A percentile compares a stretch with the other conserved stretches of the same genome.
Evolutionary conservation across 2,888 invertebrate genomes (phyloP).

Genomic region (Chaetogeoica ovagalla): DNA sequence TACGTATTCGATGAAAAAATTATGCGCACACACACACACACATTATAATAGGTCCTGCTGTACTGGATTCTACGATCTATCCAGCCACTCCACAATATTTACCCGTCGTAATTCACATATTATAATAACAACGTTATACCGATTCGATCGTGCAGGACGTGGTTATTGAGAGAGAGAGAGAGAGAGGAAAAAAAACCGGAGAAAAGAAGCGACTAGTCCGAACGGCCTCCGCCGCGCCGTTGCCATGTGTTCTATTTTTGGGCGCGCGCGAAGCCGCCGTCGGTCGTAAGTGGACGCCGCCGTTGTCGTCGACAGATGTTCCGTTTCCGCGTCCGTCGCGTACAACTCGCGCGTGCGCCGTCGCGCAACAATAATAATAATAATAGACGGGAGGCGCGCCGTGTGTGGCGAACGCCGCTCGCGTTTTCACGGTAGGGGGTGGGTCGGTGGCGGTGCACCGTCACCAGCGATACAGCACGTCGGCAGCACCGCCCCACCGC

Average conservation of each 20-base stretch:
- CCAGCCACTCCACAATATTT: too few species aligned
- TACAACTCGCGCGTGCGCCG: neutral
- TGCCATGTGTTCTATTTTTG: slow-evolving; percentile 49
- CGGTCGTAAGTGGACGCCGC: too few species aligned
- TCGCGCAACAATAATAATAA: neutral
- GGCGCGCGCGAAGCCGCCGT: slow-evolving; percentile 39
- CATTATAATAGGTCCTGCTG: too few species aligned
- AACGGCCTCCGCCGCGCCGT: slow-evolving; percentile 26
- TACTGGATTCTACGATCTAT: too few species aligned
- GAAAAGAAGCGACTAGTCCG: neutral
- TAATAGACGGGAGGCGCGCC: too few species aligned
- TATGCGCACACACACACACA: too few species aligned
- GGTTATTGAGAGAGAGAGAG: neutral
- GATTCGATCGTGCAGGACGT: too few species aligned
- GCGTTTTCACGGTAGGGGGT: neutral
- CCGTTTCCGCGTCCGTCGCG: slow-evolving; percentile 42
- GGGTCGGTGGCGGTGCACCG: neutral
- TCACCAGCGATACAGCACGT: neutral
- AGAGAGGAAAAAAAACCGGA: neutral
- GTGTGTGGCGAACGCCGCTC: neutral
- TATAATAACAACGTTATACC: too few species aligned
- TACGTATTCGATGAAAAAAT: too few species aligned
- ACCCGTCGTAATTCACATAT: too few species aligned
- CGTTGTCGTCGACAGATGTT: slow-evolving; percentile 28
- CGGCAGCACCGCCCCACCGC: neutral